Conservation (phyloP, 2,113 vertebrate species). For the Istiophorus platypterus region DNA sequence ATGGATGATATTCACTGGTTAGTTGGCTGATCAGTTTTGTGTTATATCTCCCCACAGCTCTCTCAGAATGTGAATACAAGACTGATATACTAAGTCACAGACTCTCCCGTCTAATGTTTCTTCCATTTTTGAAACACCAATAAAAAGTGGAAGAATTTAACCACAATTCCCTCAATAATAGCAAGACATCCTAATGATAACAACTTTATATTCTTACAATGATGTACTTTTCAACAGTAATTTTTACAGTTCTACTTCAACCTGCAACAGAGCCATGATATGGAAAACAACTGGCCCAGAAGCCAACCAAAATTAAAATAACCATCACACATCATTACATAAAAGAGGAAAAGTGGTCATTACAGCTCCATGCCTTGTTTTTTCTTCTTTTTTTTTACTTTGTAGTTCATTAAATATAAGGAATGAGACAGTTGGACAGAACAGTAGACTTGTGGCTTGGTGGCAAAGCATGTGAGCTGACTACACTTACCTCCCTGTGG, state of each 20-base stretch:
- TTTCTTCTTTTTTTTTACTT: not conserved
- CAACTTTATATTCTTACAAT: not conserved
- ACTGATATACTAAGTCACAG: not conserved
- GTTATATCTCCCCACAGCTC: not conserved
- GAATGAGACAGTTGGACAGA: not conserved
- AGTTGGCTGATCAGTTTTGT: too few relatives aligned
- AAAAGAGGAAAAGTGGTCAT: not conserved
- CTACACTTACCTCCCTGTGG: not conserved
- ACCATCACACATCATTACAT: not conserved
- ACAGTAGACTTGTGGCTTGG: not conserved
- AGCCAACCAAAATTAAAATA: conserved; percentile 8
- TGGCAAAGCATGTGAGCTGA: not conserved
- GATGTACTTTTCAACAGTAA: conserved; percentile 8
- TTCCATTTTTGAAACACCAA: not conserved
- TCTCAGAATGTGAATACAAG: not conserved
- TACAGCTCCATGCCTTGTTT: not conserved
- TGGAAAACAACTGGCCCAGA: not conserved
- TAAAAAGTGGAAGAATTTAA: not conserved
- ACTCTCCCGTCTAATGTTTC: not conserved
- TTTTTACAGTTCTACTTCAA: not conserved
- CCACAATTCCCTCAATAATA: not conserved
- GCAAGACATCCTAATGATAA: not conserved
- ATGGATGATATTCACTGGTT: not conserved
- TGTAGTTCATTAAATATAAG: not conserved
- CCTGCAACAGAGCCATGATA: not conserved